Percentiles rank a stretch among this genome's conserved stretches.
Conservation (phyloP, 2,888 invertebrate species). For the Monopis laevigella region DNA sequence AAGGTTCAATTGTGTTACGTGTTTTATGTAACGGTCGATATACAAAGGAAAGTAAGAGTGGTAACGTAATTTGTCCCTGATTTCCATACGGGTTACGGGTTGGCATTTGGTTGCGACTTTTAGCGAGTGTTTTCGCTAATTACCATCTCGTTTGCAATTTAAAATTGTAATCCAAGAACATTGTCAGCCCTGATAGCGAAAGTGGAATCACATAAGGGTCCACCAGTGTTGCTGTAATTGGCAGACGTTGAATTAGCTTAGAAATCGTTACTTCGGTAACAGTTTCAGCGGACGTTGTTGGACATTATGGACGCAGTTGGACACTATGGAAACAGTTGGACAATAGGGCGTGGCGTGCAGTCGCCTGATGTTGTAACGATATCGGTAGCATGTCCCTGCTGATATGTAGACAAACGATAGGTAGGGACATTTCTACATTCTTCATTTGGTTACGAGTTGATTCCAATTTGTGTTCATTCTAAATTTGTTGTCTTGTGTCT, state of each 20-base stretch:
- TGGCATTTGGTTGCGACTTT: constrained; percentile 50
- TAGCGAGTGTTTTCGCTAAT: constrained; percentile 58
- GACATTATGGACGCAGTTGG: no score
- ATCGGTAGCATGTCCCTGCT: constrained; percentile 4
- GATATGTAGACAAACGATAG: constrained; percentile 5
- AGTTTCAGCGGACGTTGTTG: neutral
- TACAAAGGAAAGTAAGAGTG: constrained; percentile 56
- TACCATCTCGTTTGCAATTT: constrained; percentile 65
- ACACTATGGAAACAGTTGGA: no score
- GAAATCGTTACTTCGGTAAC: neutral
- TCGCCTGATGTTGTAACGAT: constrained; percentile 2
- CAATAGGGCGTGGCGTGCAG: neutral
- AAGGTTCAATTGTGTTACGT: constrained; percentile 5
- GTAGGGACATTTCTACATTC: constrained; percentile 7
- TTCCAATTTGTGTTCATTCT: constrained; percentile 6
- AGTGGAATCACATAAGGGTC: constrained; percentile 35
- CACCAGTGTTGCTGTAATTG: constrained; percentile 48
- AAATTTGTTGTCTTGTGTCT: constrained; percentile 2
- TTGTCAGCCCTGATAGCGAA: constrained; percentile 38
- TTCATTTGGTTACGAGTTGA: neutral
- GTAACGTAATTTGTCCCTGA: constrained; percentile 61
- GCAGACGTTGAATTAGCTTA: constrained; percentile 29
- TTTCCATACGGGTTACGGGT: constrained; percentile 53
- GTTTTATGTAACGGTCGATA: constrained; percentile 43
- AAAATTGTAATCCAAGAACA: constrained; percentile 35